Base-by-base conservation (phyloP, 2,113 vertebrate species). In the Oriolus oriolus region DNA sequence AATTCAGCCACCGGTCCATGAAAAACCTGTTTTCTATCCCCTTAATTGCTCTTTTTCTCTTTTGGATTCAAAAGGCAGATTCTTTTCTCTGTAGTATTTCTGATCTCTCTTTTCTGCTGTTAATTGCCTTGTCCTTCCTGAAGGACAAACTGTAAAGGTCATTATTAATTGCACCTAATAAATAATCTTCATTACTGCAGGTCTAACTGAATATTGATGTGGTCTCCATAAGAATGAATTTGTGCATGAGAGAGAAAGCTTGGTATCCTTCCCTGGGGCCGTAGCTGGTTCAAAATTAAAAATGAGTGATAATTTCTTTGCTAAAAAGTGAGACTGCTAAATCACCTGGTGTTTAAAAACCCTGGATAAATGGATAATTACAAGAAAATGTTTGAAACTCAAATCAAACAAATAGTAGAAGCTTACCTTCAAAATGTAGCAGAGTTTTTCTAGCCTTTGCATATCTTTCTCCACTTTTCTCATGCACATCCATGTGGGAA, bases 401-500 rank as follows among this genome's bases (percentile, higher is more conserved):
- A 26, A 61, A 6, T 19, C 1, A 27, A 85, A 37, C 17, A n/a
- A 42, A 13, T 9, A 31, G 22, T 14, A 33, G 28, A 65, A 57
- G 5, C 63, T 69, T 90, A 97, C 96, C 92, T 74, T 18, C 59
- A 95, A 35, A 61, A 31, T 2, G 8, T 7, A 2, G 15, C 96
- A 97, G 0, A 0, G 16, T 3, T 39, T 0, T 74, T 64, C 42
- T 6, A 97, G 71, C 4, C 0, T 13, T 66, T 13, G 0, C 94
- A 97, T 45, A 1, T 8, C 63, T 24, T 0, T 4, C 49, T 61
- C n/a, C n/a, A 97, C 71, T 42, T 0, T 16, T 26, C 3, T 59
- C 59, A 86, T 54, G 11, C 96, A 97, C 0, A 2, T 21, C 8
- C 2, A 0, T 0, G 0, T 3, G 15, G 5, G 0, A 11, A 74